Evolutionary conservation across 2,797 vertebrate genomes (phyloP).

Genomic region (Sebastiscus tertius): DNA sequence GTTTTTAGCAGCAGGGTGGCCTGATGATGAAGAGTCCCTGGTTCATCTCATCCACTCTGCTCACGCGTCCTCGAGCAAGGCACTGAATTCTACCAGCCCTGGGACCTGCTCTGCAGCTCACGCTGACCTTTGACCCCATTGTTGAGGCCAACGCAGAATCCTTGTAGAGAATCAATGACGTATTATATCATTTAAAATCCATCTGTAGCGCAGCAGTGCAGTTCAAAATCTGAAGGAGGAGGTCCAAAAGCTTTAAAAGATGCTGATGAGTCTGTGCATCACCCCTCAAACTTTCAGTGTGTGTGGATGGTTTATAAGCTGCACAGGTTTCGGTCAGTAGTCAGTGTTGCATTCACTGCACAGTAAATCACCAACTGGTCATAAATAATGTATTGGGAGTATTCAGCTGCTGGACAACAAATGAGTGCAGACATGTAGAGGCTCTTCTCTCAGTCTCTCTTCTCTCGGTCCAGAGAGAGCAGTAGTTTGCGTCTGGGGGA

Average conservation of each 20-base stretch:
- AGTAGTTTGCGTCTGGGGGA: conserved; percentile 72
- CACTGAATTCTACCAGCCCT: conserved; percentile 41
- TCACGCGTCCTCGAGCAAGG: conserved; percentile 45
- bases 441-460: conserved; percentile 79
- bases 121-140: conserved; percentile 16
- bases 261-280: neutral
- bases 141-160: neutral
- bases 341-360: neutral
- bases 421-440: neutral
- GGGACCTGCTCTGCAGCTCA: neutral
- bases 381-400: neutral
- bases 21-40: neutral
- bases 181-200: neutral
- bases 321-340: conserved; percentile 12
- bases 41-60: neutral
- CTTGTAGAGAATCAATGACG: neutral
- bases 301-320: neutral
- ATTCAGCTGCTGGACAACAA: conserved; percentile 4
- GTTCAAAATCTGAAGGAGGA: neutral
- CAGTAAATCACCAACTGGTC: neutral
- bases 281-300: neutral
- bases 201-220: neutral
- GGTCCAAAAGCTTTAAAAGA: neutral
- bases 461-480: conserved; percentile 75
- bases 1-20: neutral